These are phyloP conservation scores for Dendrolimus kikuchii DNA, from an alignment of 1,140 invertebrate species.

Conservation along the genomic window DNA sequence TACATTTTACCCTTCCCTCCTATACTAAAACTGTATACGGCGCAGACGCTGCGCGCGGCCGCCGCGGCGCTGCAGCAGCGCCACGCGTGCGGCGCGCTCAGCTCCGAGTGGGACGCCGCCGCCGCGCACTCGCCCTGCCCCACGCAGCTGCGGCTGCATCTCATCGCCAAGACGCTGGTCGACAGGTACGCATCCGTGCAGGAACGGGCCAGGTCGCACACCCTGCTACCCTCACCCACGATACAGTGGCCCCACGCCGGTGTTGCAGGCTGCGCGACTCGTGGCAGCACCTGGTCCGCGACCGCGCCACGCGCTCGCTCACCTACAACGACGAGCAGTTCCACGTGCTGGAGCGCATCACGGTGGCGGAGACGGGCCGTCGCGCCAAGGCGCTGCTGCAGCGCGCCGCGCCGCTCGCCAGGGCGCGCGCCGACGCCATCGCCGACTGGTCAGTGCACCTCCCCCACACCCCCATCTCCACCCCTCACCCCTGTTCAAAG, in stretches of 20 bases:
- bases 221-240: no score
- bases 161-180: conserved; percentile 82
- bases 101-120: conserved; percentile 82
- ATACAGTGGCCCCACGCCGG: no score
- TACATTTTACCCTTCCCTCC: no score
- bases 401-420: conserved; percentile 78
- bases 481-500: neutral
- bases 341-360: conserved; percentile 89
- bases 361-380: conserved; percentile 80
- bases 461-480: no score
- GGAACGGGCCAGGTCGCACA: no score
- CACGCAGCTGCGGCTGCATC: conserved; percentile 76
- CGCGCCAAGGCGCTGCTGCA: conserved; percentile 77
- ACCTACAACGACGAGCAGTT: conserved; percentile 96
- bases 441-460: conserved; percentile 83
- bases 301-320: conserved; percentile 86
- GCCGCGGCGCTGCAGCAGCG: conserved; percentile 32
- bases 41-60: conserved; percentile 31
- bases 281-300: conserved; percentile 92
- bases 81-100: conserved; percentile 74
- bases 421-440: conserved; percentile 79
- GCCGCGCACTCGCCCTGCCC: conserved; percentile 79
- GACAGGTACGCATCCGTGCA: conserved; percentile 65
- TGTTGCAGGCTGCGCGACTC: conserved; percentile 89
- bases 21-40: no score